Conservation (phyloP, 2,113 vertebrate species). For the Oryctolagus cuniculus region mOryCun1.1 NC_091433.1:100040501-100041000, state of each 20-base stretch:
- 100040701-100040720: conserved; percentile 69
- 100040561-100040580: background rate
- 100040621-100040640: background rate
- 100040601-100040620: background rate
- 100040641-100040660: conserved; percentile 29
- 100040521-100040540: background rate
- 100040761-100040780: background rate
- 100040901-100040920: background rate
- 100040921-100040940: background rate
- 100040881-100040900: background rate
- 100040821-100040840: background rate
- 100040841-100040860: background rate
- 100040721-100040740: conserved; percentile 53
- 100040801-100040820: conserved; percentile 16
- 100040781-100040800: background rate
- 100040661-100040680: conserved; percentile 43
- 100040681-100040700: conserved; percentile 82
- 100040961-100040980: background rate
- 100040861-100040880: too few relatives aligned
- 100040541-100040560: background rate
- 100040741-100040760: conserved; percentile 78
- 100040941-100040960: background rate
- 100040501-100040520: conserved; percentile 7
- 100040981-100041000: background rate
- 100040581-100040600: background rate